Conservation (phyloP, 2,888 invertebrate genomes). For the Aphidius colemani region DNA sequence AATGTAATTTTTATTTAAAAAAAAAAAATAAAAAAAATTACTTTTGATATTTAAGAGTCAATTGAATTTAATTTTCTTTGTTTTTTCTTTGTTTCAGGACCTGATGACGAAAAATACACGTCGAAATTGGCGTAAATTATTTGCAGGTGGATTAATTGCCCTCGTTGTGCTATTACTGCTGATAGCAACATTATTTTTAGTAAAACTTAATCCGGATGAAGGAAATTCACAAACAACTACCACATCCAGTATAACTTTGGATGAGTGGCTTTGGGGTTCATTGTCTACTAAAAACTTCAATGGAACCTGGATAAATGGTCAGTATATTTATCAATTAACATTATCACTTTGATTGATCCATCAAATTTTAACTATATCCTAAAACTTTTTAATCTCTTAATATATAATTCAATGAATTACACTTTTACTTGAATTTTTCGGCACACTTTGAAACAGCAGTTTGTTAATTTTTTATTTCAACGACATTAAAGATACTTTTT, state of each 20-base stretch:
- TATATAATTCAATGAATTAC: too few relatives aligned
- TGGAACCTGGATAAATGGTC: slow-evolving; percentile 82
- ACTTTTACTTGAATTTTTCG: too few relatives aligned
- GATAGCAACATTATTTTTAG: slow-evolving; percentile 66
- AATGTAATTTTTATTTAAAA: too few relatives aligned
- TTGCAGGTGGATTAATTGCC: slow-evolving; percentile 61
- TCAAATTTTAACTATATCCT: too few relatives aligned
- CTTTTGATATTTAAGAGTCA: too few relatives aligned
- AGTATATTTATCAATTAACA: slow-evolving; percentile 33
- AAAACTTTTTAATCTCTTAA: too few relatives aligned
- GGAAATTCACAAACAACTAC: slow-evolving; percentile 42
- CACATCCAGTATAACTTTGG: slow-evolving; percentile 64
- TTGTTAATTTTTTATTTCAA: neutral
- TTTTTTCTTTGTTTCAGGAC: slow-evolving; percentile 40
- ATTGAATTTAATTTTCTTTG: neutral
- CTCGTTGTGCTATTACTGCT: slow-evolving; percentile 66
- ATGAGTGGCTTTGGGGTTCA: slow-evolving; percentile 74
- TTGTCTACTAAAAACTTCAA: slow-evolving; percentile 74
- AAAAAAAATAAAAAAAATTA: too few relatives aligned
- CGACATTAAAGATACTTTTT: neutral
- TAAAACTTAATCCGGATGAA: slow-evolving; percentile 56
- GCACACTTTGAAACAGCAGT: neutral
- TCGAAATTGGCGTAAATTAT: slow-evolving; percentile 53
- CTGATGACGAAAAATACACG: slow-evolving; percentile 56
- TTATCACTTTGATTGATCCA: too few relatives aligned